Base-by-base conservation (phyloP, 2,113 vertebrate genomes). In the Pholis gunnellus region DNA sequence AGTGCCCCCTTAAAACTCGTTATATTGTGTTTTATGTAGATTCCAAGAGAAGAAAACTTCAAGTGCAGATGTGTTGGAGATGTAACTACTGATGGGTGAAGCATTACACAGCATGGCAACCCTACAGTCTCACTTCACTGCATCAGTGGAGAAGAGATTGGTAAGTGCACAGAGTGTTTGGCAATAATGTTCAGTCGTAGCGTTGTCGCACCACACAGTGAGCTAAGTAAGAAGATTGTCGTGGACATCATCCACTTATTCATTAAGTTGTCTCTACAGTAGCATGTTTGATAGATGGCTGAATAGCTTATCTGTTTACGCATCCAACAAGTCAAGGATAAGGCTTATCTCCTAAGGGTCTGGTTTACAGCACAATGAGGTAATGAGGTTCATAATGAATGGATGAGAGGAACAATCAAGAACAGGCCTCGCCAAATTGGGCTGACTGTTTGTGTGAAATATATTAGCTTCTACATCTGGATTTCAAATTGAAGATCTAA, bases 371-470 rank as follows among this genome's bases (percentile, higher is more conserved):
- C 61, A 63, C 81, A 93, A 88, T 88, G 59, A 87, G 83, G 57
- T 93, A 90, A 93, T 91, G 87, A 88, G 79, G 2, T 79, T 84
- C 80, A 50, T 91, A 86, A 93, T 92, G 83, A 91, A 85, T 88
- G 91, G 50, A 72, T 44, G 56, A 77, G 88, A 87, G 83, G 85
- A 86, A 85, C 82, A 88, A 86, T 88, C 67, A 83, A 66, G 67
- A 59, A 63, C 83, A 86, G 87, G 65, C 79, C 48, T 67, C 67
- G 27, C 54, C 79, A 84, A 90, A 88, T 88, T 75, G 59, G 63
- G 34, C 75, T 65, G 56, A 64, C 46, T 56, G 75, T 76, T 86
- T 80, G 40, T 52, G 69, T 79, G 54, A 83, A 88, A 80, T 75
- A 66, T 56, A 85, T 87, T 76, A 78, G 27, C 18, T 34, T 75